Evolutionary conservation across 2,888 invertebrate species (phyloP).

Genomic region (Melieria picta): DNA sequence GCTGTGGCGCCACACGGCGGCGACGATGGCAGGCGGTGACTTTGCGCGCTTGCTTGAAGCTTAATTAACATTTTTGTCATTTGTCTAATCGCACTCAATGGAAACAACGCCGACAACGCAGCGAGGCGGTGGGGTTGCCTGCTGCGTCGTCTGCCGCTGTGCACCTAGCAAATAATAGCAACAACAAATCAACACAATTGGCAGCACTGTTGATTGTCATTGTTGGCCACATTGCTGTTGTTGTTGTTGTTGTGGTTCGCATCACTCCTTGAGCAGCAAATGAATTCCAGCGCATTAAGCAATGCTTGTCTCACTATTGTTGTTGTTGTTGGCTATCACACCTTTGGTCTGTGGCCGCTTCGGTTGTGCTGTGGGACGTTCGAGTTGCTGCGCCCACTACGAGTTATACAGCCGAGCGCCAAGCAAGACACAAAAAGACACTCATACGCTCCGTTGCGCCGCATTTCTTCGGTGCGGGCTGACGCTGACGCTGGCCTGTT

Average conservation of each 20-base stretch:
- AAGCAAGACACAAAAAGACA: background rate
- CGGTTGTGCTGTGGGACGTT: background rate
- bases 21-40: background rate
- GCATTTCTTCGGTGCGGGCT: background rate
- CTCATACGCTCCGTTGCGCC: background rate
- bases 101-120: background rate
- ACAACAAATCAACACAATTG: background rate
- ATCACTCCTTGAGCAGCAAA: background rate
- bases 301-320: background rate
- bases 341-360: background rate
- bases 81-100: conserved; percentile 4
- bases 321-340: background rate
- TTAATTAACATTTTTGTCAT: conserved; percentile 15
- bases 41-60: background rate
- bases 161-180: background rate
- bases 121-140: background rate
- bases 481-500: background rate
- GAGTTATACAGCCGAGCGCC: no score
- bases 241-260: conserved; percentile 8
- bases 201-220: background rate
- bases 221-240: background rate
- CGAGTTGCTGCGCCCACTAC: background rate
- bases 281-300: conserved; percentile 16
- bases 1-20: background rate
- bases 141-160: background rate